phyloP scores from a whole-genome alignment of 1,140 invertebrate species.

The Babylonia areolata region DNA sequence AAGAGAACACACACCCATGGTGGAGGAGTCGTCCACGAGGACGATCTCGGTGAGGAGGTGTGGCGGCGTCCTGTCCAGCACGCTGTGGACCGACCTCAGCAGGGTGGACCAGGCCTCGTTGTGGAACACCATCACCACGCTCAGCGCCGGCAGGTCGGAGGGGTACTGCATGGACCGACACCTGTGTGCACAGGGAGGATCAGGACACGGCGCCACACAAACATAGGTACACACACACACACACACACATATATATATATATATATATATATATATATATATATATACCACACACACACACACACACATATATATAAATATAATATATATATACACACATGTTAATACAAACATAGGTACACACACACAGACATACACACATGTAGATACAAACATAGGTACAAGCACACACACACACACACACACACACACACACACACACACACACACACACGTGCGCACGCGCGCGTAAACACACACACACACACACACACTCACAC shows the following conservation, averaged over 20 bases:
- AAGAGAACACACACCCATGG: neutral
- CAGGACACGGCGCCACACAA: no score
- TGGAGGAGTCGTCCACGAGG: constrained; percentile 35
- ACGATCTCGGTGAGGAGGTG: constrained; percentile 34
- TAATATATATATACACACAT: neutral
- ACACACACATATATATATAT: no score
- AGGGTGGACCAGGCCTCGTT: constrained; percentile 43
- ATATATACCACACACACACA: neutral
- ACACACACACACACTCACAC: constrained; percentile 17
- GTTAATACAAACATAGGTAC: no score
- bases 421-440: no score
- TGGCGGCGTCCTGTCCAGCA: constrained; percentile 25
- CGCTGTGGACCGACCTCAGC: constrained; percentile 40
- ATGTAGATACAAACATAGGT: no score
- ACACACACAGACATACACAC: no score
- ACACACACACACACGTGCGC: neutral
- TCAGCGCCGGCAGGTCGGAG: neutral
- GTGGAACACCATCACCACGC: constrained; percentile 44
- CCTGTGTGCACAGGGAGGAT: neutral
- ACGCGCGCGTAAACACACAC: neutral
- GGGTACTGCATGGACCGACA: constrained; percentile 5
- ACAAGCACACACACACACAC: no score
- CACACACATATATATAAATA: neutral
- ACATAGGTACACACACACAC: neutral
- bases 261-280: neutral